Percentiles rank a stretch among this genome's conserved stretches.
phyloP scores from a whole-genome alignment of 2,797 vertebrate genomes.

The Holocentrus rufus region DNA sequence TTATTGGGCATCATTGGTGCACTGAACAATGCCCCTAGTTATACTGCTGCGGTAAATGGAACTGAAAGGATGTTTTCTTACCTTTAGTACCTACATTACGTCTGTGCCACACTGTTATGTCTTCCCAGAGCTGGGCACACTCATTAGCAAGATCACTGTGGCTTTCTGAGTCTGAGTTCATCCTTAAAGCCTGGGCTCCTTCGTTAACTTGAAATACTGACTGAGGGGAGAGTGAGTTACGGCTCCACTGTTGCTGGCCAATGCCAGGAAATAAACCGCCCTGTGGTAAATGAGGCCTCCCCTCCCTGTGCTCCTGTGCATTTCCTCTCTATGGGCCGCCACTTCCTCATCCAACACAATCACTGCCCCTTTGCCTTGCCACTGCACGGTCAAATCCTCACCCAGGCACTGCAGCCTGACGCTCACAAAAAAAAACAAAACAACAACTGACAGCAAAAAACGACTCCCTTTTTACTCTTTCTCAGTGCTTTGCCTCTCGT shows the following conservation, averaged over 20 bases:
- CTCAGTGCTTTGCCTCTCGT: not conserved
- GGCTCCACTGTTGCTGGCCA: slow-evolving; percentile 47
- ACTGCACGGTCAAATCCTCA: not conserved
- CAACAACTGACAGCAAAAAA: not conserved
- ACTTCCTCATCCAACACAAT: slow-evolving; percentile 71
- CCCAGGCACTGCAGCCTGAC: slow-evolving; percentile 1
- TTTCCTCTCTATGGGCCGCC: slow-evolving; percentile 67
- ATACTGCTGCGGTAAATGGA: not conserved
- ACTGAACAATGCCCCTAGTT: not conserved
- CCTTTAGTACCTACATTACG: slow-evolving; percentile 58
- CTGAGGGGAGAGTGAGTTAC: slow-evolving; percentile 29
- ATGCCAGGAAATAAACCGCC: slow-evolving; percentile 77
- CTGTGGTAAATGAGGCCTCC: slow-evolving; percentile 63
- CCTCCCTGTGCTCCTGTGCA: slow-evolving; percentile 62
- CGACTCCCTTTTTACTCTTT: not conserved
- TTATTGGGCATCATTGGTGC: not conserved
- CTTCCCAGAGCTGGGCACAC: slow-evolving; percentile 54
- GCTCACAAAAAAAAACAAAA: not conserved
- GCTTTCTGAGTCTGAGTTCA: slow-evolving; percentile 53
- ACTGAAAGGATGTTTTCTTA: slow-evolving; percentile 54
- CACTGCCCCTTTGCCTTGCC: slow-evolving; percentile 28
- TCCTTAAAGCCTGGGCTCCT: slow-evolving; percentile 38
- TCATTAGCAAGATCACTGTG: slow-evolving; percentile 26
- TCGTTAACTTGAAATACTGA: slow-evolving; percentile 19
- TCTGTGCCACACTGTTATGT: slow-evolving; percentile 62